Base-by-base conservation (phyloP, 2,797 vertebrate species). In the Sebastes taczanowskii region DNA sequence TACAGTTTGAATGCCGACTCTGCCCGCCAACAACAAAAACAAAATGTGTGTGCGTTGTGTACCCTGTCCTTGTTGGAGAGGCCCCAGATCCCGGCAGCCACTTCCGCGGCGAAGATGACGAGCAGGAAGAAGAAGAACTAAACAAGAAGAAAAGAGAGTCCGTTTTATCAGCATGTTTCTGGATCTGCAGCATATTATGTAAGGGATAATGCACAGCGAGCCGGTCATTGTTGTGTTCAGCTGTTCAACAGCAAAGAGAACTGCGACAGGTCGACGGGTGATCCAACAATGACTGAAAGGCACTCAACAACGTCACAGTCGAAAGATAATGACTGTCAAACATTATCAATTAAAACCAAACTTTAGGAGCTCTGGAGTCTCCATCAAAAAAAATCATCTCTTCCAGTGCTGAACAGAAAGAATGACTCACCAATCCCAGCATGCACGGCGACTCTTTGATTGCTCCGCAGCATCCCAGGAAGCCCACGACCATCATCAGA, bases 41-140 rank as follows among this genome's bases (percentile, higher is more conserved):
- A 38, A 11, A 60, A 9, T 77, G 18, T 11, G 2, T 29, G 10
- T 11, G 14, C 70, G 42, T 64, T 25, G 30, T 58, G 18, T 86
- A 99, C 98, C 96, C 82, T 93, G 0, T 97, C 94, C 81, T 96
- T 96, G 89, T 99, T 98, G 69, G 96, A 94, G 66, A 99, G 96
- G 52, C 98, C 98, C 98, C 97, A 99, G 92, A 98, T 96, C 5
- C 97, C 98, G 16, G 97, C 98, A 6, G 97, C 97, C 49, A 99
- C 96, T 90, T 99, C 98, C 61, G 96, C 95, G 49, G 96, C 97
- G 75, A 99, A 98, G 90, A 99, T 98, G 93, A 99, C 58, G 18
- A 99, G 93, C 75, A 99, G 97, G 94, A 97, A 99, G 84, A 96
- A 2, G 83, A 99, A 99, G 93, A 99, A 99, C 98, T 99, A 60